Evolutionary conservation across 92 coral and sea anemone species (phyloP).

Genomic region (Phenganax subtilis): DNA sequence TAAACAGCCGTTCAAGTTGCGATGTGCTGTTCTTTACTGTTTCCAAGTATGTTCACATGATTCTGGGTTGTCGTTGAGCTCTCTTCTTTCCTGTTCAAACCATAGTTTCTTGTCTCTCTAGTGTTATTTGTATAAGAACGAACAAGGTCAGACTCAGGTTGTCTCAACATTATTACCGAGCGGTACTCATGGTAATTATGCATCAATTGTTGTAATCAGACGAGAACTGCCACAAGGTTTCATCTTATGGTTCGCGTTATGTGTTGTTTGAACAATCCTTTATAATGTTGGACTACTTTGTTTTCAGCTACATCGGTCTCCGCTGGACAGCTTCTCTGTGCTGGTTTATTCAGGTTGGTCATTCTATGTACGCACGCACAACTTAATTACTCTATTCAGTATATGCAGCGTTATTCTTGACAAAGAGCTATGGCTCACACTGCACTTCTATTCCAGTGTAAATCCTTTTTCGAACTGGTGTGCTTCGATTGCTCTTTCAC

Average conservation of each 20-base stretch:
- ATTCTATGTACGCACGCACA: background rate
- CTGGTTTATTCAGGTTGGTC: slow-evolving; percentile 84
- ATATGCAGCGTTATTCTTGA: no score
- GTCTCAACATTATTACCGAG: slow-evolving; percentile 94
- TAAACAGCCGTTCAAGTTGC: slow-evolving; percentile 74
- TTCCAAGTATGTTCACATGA: slow-evolving; percentile 67
- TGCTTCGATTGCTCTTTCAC: slow-evolving; percentile 89
- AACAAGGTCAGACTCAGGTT: slow-evolving; percentile 84
- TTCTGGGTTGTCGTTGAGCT: background rate
- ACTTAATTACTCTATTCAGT: no score
- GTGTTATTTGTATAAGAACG: slow-evolving; percentile 95
- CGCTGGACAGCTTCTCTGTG: slow-evolving; percentile 92
- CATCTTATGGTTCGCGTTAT: background rate
- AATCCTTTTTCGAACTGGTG: slow-evolving; percentile 97
- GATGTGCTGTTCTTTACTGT: slow-evolving; percentile 95
- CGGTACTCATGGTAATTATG: slow-evolving; percentile 60
- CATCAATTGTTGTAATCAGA: background rate
- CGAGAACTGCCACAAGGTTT: background rate
- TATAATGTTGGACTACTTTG: background rate
- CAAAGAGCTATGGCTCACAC: background rate
- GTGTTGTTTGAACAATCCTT: background rate
- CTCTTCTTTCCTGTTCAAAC: background rate
- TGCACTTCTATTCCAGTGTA: slow-evolving; percentile 43
- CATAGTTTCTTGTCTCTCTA: slow-evolving; percentile 21
- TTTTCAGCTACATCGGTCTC: slow-evolving; percentile 64